Evolutionary conservation across 2,888 invertebrate genomes (phyloP).

Genomic region (Tanypteryx hageni): DNA sequence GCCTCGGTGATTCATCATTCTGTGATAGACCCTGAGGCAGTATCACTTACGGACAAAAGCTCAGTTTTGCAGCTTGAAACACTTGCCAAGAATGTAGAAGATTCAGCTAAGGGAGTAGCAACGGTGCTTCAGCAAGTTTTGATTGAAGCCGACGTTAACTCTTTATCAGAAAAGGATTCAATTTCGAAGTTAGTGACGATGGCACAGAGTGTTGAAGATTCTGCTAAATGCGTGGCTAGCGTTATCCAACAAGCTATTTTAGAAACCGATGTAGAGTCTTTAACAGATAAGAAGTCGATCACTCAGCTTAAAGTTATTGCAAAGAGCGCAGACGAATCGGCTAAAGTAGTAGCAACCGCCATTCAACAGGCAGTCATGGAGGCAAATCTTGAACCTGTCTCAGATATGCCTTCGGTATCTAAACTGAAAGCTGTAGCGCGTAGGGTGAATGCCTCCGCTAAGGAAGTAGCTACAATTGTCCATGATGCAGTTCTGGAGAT

Average conservation of each 20-base stretch:
- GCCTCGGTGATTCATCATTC: slow-evolving; percentile 63
- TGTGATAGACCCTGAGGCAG: slow-evolving; percentile 62
- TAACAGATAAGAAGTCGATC: slow-evolving; percentile 73
- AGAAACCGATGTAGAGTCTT: slow-evolving; percentile 73
- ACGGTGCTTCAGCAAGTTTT: slow-evolving; percentile 71
- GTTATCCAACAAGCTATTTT: slow-evolving; percentile 74
- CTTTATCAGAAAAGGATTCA: slow-evolving; percentile 71
- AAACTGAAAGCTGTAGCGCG: slow-evolving; percentile 73
- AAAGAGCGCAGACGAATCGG: slow-evolving; percentile 72
- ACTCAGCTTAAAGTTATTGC: slow-evolving; percentile 39
- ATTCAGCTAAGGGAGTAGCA: slow-evolving; percentile 73
- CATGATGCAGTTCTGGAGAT: slow-evolving; percentile 66
- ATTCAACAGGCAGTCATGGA: slow-evolving; percentile 71
- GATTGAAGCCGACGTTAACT: slow-evolving; percentile 69
- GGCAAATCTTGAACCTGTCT: slow-evolving; percentile 71
- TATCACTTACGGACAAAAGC: slow-evolving; percentile 6
- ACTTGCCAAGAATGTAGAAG: slow-evolving; percentile 71
- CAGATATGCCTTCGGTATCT: slow-evolving; percentile 70
- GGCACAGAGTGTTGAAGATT: slow-evolving; percentile 77
- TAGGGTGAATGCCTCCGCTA: slow-evolving; percentile 67
- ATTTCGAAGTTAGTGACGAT: slow-evolving; percentile 72
- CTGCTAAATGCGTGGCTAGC: slow-evolving; percentile 74
- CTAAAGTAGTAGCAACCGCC: slow-evolving; percentile 71
- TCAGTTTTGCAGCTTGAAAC: slow-evolving; percentile 68
- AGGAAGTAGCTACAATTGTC: slow-evolving; percentile 66